Percentiles rank a stretch among this genome's conserved stretches.
These are phyloP conservation scores for Bucco capensis DNA, from an alignment of 2,113 vertebrate species.

Conservation along the genomic window DNA sequence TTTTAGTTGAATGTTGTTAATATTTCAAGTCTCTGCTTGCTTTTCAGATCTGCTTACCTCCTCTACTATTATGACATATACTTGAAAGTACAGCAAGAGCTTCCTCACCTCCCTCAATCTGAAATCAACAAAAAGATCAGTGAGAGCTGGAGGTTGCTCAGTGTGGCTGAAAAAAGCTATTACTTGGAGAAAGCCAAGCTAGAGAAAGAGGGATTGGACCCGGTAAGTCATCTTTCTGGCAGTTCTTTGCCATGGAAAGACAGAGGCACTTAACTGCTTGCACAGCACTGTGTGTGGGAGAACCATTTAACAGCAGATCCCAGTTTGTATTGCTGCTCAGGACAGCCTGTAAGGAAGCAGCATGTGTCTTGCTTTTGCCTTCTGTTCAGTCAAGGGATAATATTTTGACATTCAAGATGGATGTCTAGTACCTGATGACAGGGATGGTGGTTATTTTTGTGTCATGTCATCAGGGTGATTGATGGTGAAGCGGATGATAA, in stretches of 20 bases:
- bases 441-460: neutral
- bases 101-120: conserved; percentile 90
- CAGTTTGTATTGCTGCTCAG: neutral
- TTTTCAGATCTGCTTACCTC: conserved; percentile 90
- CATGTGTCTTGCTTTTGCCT: neutral
- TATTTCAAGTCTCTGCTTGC: neutral
- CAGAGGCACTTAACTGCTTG: neutral
- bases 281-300: neutral
- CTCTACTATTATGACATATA: conserved; percentile 97
- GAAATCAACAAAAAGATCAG: conserved; percentile 99
- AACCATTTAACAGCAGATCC: neutral
- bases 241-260: neutral
- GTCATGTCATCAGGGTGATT: neutral
- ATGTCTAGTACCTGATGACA: fast-evolving
- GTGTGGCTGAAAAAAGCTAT: conserved; percentile 91
- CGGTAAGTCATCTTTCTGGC: conserved; percentile 72
- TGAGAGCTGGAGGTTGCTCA: conserved; percentile 94
- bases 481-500: neutral
- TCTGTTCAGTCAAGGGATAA: neutral
- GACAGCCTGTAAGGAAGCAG: neutral
- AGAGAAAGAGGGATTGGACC: conserved; percentile 89
- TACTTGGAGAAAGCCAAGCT: conserved; percentile 93
- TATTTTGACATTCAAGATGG: neutral
- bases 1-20: neutral
- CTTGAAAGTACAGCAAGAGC: conserved; percentile 90